Base-by-base conservation (phyloP, 2,797 vertebrate species). In the Peromyscus eremicus region DNA sequence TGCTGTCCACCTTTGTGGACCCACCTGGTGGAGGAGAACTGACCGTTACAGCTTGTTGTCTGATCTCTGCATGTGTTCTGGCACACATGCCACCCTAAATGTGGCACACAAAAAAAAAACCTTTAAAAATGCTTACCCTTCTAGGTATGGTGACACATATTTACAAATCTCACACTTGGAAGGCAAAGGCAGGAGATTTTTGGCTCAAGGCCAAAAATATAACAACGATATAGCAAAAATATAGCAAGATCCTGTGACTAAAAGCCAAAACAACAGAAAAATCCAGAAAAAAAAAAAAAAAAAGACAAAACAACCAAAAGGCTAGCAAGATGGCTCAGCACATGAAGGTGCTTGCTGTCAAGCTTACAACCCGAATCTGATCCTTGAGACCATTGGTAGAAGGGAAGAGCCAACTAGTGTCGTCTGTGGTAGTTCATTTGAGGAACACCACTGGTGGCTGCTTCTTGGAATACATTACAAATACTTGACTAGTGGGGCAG, bases 51-150 rank as follows among this genome's bases (percentile, higher is more conserved):
- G 4, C 34, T 37, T 87, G 83, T 86, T 32, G 14, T 52, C 23
- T 49, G 13, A 10, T 46, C 23, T 55, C 49, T 27, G 9, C 68
- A 11, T 71, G 34, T 37, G 25, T 55, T 21, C 5, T 40, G 46
- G 49, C 17, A 11, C 85, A 71, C 25, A 7, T 17, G 49, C 14
- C 64, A 49, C 32, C 32, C 64, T 52, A 7, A 19, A 34, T 68
- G 11, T 85, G 83, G 29, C 27, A 77, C 75, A 32, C 16, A 34
- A 32, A 49, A 34, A 32, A 49, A 52, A 79, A 40, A 73, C 11
- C 37, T 40, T 40, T 34, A 66, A 34, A 89, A 68, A 94, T 92
- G 92, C 66, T 77, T 95, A 75, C 76, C 6, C 37, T 92, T 32
- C 76, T 55, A 64, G n/a, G 13, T 43, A 7, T 81, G 27, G n/a